Percentiles rank a stretch among this genome's conserved stretches.
Conservation (phyloP, 2,797 vertebrate species). For the Poeciliopsis infans region DNA sequence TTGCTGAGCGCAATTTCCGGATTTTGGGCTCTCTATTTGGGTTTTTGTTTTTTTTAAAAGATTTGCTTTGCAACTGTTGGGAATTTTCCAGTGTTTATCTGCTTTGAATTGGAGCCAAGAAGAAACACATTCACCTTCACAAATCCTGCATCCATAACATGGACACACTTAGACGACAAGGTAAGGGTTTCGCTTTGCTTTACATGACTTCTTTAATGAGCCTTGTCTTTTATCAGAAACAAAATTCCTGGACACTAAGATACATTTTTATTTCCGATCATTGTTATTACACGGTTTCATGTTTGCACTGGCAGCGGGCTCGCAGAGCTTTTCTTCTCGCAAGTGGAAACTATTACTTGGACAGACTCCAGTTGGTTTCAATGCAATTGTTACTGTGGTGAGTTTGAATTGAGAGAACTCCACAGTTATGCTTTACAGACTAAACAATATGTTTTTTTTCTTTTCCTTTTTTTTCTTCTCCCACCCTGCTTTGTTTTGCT, state of each 20-base stretch:
- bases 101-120: constrained; percentile 19
- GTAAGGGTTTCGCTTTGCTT: constrained; percentile 54
- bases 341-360: constrained; percentile 33
- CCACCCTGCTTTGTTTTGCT: neutral
- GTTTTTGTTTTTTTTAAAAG: neutral
- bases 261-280: neutral
- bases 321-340: neutral
- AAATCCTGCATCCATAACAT: constrained; percentile 63
- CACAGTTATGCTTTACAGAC: neutral
- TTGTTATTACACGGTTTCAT: neutral
- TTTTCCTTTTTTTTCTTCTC: neutral
- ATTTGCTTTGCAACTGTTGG: constrained; percentile 54
- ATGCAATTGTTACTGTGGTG: neutral
- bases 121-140: constrained; percentile 9
- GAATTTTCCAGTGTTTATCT: constrained; percentile 37
- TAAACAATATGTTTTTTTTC: neutral
- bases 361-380: constrained; percentile 16
- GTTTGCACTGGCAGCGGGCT: neutral
- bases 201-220: neutral
- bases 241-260: neutral
- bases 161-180: constrained; percentile 74
- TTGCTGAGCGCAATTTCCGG: constrained; percentile 75
- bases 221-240: neutral
- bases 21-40: constrained; percentile 50
- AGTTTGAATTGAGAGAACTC: neutral